Conservation (phyloP, 2,113 vertebrate species). For the Ptychochromis oligacanthus region DNA sequence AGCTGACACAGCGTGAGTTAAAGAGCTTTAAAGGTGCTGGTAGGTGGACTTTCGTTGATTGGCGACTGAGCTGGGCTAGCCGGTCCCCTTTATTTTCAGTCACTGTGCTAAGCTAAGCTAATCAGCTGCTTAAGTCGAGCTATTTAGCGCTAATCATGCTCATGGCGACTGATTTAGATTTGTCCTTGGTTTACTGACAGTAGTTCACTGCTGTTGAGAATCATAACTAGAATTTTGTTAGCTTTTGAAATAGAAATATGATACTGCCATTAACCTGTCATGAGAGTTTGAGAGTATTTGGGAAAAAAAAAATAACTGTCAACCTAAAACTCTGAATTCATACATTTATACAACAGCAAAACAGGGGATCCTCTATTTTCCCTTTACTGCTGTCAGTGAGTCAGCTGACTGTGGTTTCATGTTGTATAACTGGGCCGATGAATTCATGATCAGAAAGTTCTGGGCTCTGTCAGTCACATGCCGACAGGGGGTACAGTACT, state of each 20-base stretch:
- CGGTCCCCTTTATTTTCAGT: neutral
- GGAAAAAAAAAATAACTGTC: neutral
- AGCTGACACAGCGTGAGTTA: neutral
- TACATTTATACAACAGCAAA: neutral
- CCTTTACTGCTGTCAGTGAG: neutral
- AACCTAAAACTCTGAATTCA: constrained; percentile 5
- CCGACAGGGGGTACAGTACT: constrained; percentile 79
- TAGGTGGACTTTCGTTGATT: neutral
- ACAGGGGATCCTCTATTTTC: neutral
- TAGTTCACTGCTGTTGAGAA: neutral
- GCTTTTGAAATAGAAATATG: neutral
- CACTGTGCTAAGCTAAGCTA: neutral
- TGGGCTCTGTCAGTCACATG: constrained; percentile 65
- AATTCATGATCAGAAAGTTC: constrained; percentile 48
- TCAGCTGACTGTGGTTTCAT: constrained; percentile 18
- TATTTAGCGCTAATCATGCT: neutral
- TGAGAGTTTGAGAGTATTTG: neutral
- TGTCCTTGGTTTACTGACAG: neutral
- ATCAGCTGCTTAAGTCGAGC: neutral
- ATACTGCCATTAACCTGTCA: neutral
- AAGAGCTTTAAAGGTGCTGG: neutral
- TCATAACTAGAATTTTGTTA: neutral
- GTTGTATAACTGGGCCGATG: constrained; percentile 12
- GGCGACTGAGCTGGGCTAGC: neutral
- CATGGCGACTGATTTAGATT: neutral